A percentile compares a stretch with the other conserved stretches of the same genome.
Conservation (phyloP, 2,888 invertebrate species). For the Ametastegia equiseti region DNA sequence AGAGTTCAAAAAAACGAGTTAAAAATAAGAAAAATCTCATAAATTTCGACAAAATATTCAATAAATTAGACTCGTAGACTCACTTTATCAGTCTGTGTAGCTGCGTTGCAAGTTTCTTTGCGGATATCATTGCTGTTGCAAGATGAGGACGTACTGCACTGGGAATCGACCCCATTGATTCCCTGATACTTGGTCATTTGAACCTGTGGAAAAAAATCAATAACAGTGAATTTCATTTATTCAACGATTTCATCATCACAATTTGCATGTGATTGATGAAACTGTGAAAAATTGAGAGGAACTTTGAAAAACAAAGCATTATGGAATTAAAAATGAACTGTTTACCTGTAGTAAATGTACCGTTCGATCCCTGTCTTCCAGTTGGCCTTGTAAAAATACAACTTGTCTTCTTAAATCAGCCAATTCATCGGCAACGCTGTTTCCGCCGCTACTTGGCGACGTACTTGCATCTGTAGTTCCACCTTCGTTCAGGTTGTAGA, state of each 20-base stretch:
- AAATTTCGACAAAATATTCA: slow-evolving; percentile 48
- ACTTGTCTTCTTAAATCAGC: slow-evolving; percentile 90
- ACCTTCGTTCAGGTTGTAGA: slow-evolving; percentile 78
- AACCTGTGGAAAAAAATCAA: slow-evolving; percentile 60
- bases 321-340: not conserved
- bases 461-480: slow-evolving; percentile 79
- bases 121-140: slow-evolving; percentile 72
- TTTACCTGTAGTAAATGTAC: slow-evolving; percentile 85
- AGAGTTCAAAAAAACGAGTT: slow-evolving; percentile 57
- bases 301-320: not conserved
- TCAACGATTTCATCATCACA: not conserved
- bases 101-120: slow-evolving; percentile 85
- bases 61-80: slow-evolving; percentile 50
- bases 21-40: slow-evolving; percentile 39
- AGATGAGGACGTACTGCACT: slow-evolving; percentile 68
- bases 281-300: not conserved
- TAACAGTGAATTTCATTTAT: not conserved
- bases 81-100: slow-evolving; percentile 93
- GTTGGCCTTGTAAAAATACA: slow-evolving; percentile 90
- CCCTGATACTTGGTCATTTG: slow-evolving; percentile 70
- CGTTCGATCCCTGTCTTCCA: slow-evolving; percentile 91
- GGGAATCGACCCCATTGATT: slow-evolving; percentile 63
- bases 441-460: slow-evolving; percentile 66
- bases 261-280: no score
- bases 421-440: slow-evolving; percentile 79